Conservation (phyloP, 2,113 vertebrate species). For the Chiloscyllium plagiosum region DNA sequence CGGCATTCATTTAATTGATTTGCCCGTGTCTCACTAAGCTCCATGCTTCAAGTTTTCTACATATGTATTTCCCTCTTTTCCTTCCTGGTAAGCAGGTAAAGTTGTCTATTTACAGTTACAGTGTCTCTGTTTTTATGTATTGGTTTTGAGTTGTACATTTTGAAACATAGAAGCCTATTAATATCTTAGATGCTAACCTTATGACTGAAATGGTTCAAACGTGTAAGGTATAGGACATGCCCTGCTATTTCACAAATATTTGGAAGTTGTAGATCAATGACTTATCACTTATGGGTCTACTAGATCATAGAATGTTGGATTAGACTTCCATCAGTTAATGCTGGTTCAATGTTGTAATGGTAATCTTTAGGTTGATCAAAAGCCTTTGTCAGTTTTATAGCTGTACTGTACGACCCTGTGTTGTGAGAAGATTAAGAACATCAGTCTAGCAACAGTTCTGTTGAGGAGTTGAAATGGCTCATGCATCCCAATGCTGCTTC, state of each 20-base stretch:
- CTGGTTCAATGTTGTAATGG: conserved; percentile 12
- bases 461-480: conserved; percentile 8
- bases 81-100: neutral
- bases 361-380: conserved; percentile 29
- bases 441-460: conserved; percentile 11
- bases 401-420: conserved; percentile 25
- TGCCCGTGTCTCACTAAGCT: neutral
- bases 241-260: neutral
- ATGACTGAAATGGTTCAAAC: neutral
- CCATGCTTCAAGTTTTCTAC: neutral
- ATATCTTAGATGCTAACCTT: neutral
- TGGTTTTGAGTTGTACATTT: neutral
- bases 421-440: conserved; percentile 17
- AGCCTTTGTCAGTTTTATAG: conserved; percentile 24
- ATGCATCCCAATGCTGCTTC: neutral
- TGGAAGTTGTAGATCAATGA: neutral
- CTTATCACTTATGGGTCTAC: neutral
- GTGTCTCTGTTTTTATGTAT: neutral
- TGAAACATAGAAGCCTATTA: neutral
- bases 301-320: conserved; percentile 15
- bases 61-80: neutral
- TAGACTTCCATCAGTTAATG: neutral
- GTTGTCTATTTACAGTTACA: neutral
- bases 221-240: neutral
- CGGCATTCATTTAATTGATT: neutral